Base-by-base conservation (phyloP, 2,797 vertebrate genomes). In the Zalophus californianus region DNA sequence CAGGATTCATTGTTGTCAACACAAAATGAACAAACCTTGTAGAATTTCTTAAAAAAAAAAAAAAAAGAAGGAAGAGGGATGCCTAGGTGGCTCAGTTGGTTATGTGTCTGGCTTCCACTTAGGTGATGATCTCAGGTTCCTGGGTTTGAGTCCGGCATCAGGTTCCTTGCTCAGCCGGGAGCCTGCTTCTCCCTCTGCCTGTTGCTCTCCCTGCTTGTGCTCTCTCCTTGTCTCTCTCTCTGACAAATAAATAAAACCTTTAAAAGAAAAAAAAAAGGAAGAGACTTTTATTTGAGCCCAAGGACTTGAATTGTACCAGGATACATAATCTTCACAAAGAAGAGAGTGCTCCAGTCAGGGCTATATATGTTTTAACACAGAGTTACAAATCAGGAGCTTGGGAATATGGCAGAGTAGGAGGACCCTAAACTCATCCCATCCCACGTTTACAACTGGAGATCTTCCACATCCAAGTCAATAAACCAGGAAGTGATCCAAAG, bases 101-200 rank as follows among this genome's bases (percentile, higher is more conserved):
- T 66, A n/a, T n/a, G 15, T 7, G 16, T 66, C 32, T n/a, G 64
- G 7, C 64, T 66, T 66, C 7, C 1, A 7, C 64, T 66, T 32
- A 66, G 32, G 64, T 66, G 16, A 66, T n/a, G 32, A 66, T 64
- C 62, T 15, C 62, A 64, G 62, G 29, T 15, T 32, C 62, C 62
- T n/a, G 2, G 7, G 15, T 15, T 64, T 15, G 14, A 32, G 29
- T 64, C 62, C 29, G 1, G 15, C 62, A 64, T 32, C 0, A 6
- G 62, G 29, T 29, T 32, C 62, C 62, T 64, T 64, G 62, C 62
- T 64, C 62, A 64, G 62, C 14, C 16, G 62, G 14, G 60, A 62
- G 11, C 5, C 60, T 29, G 62, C 14, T 64, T 32, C 62, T 64
- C 29, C 62, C 62, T 64, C 62, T 64, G 62, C 62, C 62, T 0